Evolutionary conservation across 2,113 vertebrate genomes (phyloP).

Genomic region (Lampris megalopsis): DNA sequence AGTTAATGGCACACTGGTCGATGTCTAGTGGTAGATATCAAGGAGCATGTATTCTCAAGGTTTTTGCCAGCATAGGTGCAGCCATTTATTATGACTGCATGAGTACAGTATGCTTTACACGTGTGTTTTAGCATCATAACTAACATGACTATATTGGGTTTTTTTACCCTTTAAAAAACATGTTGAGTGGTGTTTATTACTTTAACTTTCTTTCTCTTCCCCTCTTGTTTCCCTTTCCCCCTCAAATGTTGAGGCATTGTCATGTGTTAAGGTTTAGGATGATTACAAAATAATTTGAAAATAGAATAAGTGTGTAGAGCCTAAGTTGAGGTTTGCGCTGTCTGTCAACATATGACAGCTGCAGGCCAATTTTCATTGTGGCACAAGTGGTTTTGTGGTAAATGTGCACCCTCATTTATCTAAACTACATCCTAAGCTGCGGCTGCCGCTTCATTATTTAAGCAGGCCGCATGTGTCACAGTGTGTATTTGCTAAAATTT

Average conservation of each 20-base stretch:
- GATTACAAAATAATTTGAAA: conserved; percentile 85
- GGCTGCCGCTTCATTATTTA: conserved; percentile 77
- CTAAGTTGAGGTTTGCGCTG: conserved; percentile 77
- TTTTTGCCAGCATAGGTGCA: not conserved
- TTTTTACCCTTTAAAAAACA: conserved; percentile 36
- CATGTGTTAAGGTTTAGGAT: conserved; percentile 77
- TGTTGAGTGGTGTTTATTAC: conserved; percentile 38
- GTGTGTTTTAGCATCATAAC: conserved; percentile 2
- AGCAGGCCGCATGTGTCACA: conserved; percentile 69
- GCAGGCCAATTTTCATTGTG: conserved; percentile 82
- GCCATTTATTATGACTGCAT: too few relatives aligned
- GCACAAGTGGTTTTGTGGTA: conserved; percentile 80
- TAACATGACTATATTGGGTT: not conserved
- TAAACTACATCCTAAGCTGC: conserved; percentile 78
- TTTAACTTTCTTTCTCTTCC: conserved; percentile 38
- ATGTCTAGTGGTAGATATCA: not conserved
- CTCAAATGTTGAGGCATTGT: conserved; percentile 69
- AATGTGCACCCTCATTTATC: conserved; percentile 78
- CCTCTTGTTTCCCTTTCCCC: conserved; percentile 39
- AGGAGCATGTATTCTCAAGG: not conserved
- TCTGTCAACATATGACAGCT: conserved; percentile 82
- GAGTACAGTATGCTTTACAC: not conserved
- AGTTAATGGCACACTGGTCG: not conserved
- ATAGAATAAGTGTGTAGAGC: conserved; percentile 77
- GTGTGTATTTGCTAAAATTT: conserved; percentile 66